These are phyloP conservation scores for Quadriops clusia DNA, from an alignment of 2,888 invertebrate species.

Conservation along the genomic window DNA sequence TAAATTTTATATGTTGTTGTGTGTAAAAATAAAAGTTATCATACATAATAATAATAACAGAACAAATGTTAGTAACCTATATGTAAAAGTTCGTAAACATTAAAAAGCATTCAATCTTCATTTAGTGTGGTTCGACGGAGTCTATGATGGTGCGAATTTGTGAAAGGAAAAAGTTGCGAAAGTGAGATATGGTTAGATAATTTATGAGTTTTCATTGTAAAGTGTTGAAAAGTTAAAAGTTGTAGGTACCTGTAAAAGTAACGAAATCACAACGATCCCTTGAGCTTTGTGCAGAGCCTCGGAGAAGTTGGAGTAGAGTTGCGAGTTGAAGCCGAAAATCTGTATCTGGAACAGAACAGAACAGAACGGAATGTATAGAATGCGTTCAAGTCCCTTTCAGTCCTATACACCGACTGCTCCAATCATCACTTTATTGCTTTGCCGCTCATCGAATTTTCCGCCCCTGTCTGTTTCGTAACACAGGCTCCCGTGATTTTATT, in stretches of 20 bases:
- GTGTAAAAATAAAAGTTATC: too few relatives aligned
- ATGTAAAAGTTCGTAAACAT: too few relatives aligned
- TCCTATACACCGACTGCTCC: slow-evolving; percentile 28
- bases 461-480: slow-evolving; percentile 27
- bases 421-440: slow-evolving; percentile 37
- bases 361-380: slow-evolving; percentile 23
- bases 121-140: too few relatives aligned
- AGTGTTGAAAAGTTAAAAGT: too few relatives aligned
- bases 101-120: too few relatives aligned
- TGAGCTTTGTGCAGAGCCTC: slow-evolving; percentile 89
- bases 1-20: too few relatives aligned
- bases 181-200: too few relatives aligned
- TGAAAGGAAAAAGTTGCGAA: too few relatives aligned
- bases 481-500: slow-evolving; percentile 28
- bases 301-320: slow-evolving; percentile 91
- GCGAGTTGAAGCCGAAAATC: slow-evolving; percentile 96
- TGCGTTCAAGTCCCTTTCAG: slow-evolving; percentile 21
- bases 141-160: too few relatives aligned
- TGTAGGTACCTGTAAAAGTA: slow-evolving; percentile 91
- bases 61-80: too few relatives aligned
- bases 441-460: slow-evolving; percentile 35
- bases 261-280: slow-evolving; percentile 88
- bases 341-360: slow-evolving; percentile 68
- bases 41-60: too few relatives aligned
- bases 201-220: too few relatives aligned